Conservation (phyloP, 2,888 invertebrate genomes). For the Gymnoscelis rufifasciata region DNA sequence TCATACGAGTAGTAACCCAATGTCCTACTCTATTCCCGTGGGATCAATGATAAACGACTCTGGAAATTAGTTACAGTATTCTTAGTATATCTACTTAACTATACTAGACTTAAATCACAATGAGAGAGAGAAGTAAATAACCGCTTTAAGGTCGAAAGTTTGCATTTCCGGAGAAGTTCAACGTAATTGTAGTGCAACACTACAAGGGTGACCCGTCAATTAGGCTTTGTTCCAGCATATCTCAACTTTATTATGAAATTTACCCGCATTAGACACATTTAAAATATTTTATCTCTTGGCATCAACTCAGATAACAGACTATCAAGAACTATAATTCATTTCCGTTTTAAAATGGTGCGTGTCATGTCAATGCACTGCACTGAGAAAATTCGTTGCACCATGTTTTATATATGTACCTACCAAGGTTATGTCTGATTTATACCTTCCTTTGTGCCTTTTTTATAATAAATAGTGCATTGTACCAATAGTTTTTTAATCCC, state of each 20-base stretch:
- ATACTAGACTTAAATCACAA: not conserved
- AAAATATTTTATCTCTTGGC: slow-evolving; percentile 5
- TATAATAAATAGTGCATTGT: too few relatives aligned
- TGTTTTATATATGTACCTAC: too few relatives aligned
- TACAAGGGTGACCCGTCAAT: slow-evolving; percentile 16
- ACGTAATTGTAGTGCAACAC: slow-evolving; percentile 11
- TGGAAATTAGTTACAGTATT: too few relatives aligned
- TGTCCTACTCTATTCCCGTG: not conserved
- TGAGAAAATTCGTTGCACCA: too few relatives aligned
- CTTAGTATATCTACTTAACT: too few relatives aligned
- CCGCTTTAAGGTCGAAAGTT: not conserved
- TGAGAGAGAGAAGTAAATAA: not conserved
- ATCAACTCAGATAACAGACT: slow-evolving; percentile 4
- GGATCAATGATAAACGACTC: not conserved
- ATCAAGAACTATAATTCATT: slow-evolving; percentile 13
- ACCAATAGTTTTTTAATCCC: too few relatives aligned
- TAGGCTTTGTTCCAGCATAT: slow-evolving; percentile 18
- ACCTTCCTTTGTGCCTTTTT: too few relatives aligned
- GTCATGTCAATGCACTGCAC: too few relatives aligned
- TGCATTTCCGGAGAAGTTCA: slow-evolving; percentile 14
- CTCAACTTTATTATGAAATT: slow-evolving; percentile 10
- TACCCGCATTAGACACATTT: not conserved
- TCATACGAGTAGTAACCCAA: not conserved
- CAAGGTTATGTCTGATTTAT: too few relatives aligned
- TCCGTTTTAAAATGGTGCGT: not conserved